A percentile compares a stretch with the other conserved stretches of the same genome.
Evolutionary conservation across 2,888 invertebrate genomes (phyloP).

Genomic region (Stramonita haemastoma): DNA sequence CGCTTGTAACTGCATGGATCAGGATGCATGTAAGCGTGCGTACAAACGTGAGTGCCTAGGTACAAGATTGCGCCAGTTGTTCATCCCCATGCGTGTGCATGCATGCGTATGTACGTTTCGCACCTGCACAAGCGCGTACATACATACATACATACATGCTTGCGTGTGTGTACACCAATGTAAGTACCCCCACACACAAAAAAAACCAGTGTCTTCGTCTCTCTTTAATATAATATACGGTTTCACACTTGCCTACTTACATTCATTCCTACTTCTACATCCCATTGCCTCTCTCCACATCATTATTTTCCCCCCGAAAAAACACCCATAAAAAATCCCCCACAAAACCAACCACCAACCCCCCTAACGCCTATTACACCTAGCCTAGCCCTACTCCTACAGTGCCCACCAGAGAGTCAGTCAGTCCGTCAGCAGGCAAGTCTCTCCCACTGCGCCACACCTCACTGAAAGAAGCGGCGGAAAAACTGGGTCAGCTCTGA

Average conservation of each 20-base stretch:
- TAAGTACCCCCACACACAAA: background rate
- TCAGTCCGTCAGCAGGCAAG: background rate
- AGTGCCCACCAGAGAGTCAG: background rate
- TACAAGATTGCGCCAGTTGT: background rate
- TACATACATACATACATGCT: background rate
- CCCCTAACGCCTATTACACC: background rate
- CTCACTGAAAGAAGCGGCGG: too few relatives aligned
- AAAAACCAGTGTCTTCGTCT: too few relatives aligned
- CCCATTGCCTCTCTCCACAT: background rate
- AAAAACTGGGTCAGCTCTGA: slow-evolving; percentile 20
- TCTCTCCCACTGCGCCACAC: background rate
- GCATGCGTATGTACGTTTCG: background rate
- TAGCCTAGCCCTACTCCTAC: too few relatives aligned
- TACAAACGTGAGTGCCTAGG: background rate
- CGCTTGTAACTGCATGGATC: too few relatives aligned
- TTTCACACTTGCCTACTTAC: background rate
- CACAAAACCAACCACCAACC: background rate
- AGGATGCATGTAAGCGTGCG: background rate
- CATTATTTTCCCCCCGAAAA: background rate
- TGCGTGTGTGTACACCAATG: background rate
- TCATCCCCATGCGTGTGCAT: background rate
- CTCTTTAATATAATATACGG: background rate
- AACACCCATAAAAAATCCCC: background rate
- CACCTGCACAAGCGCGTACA: background rate
- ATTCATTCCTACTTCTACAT: background rate